Conservation (phyloP, 2,113 vertebrate species). For the Serilophus lunatus region DNA sequence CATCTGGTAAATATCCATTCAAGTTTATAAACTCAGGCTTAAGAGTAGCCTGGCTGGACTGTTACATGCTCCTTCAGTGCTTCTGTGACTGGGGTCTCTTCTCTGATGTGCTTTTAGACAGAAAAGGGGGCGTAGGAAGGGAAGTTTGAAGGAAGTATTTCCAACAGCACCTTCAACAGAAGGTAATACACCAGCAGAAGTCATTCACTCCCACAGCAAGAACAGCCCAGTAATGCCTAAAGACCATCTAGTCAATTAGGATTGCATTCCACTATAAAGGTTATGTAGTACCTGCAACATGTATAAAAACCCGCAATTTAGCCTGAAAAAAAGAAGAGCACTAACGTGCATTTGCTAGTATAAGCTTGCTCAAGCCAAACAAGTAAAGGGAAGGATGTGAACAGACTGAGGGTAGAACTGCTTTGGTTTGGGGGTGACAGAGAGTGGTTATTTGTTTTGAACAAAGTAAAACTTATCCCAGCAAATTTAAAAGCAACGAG, state of each 20-base stretch:
- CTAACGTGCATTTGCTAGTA: not conserved
- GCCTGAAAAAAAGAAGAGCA: not conserved
- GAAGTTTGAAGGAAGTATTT: not conserved
- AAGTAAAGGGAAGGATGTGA: not conserved
- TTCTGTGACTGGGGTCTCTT: not conserved
- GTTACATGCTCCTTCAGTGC: not conserved
- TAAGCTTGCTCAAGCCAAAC: not conserved
- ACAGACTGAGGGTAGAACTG: not conserved
- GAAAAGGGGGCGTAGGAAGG: not conserved
- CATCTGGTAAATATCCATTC: not conserved
- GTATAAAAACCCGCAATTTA: not conserved
- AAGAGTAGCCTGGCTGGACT: not conserved
- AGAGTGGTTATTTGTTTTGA: not conserved
- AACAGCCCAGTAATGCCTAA: not conserved
- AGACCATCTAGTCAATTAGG: not conserved
- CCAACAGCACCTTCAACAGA: not conserved
- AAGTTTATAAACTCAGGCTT: not conserved
- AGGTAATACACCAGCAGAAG: not conserved
- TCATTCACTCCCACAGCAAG: not conserved
- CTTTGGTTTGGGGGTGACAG: not conserved
- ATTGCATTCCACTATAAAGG: not conserved
- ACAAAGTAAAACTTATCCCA: not conserved
- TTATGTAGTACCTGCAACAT: not conserved
- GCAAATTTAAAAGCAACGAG: not conserved
- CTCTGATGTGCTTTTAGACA: not conserved